Evolutionary conservation across 2,888 invertebrate species (phyloP).

Genomic region (Coremacera marginata): DNA sequence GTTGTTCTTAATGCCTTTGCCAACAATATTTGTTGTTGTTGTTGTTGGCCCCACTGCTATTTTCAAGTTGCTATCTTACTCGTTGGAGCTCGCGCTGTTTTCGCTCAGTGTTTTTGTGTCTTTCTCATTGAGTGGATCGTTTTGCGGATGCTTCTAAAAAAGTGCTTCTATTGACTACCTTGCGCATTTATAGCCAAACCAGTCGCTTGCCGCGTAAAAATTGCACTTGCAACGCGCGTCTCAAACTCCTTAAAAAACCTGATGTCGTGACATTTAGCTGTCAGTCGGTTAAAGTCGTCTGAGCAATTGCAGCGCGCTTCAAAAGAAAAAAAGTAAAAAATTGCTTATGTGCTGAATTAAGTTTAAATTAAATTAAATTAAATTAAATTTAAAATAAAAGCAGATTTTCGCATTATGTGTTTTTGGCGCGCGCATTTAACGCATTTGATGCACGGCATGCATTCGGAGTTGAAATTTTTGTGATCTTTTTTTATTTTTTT

Average conservation of each 20-base stretch:
- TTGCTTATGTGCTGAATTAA: background rate
- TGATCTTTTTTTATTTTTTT: too few species aligned
- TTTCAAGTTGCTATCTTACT: constrained; percentile 25
- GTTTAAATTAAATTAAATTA: background rate
- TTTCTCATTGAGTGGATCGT: constrained; percentile 53
- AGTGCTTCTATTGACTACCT: background rate
- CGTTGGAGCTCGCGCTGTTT: constrained; percentile 20
- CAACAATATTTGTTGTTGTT: constrained; percentile 36
- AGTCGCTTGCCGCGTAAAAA: background rate
- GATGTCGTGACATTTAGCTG: constrained; percentile 17
- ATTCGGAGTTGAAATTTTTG: too few species aligned
- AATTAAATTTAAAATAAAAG: background rate
- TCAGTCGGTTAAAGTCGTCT: constrained; percentile 10
- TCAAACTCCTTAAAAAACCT: constrained; percentile 26
- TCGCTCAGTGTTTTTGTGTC: constrained; percentile 56
- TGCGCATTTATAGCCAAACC: background rate
- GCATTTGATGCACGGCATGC: background rate
- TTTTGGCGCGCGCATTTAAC: background rate
- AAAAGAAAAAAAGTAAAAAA: background rate
- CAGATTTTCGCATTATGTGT: background rate
- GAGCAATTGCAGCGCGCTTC: background rate
- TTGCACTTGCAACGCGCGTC: background rate
- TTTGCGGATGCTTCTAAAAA: constrained; percentile 46
- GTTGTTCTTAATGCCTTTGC: background rate
- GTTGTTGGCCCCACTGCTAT: constrained; percentile 37